Conservation (phyloP, 37 sponge, comb jelly and placozoan genomes). For the Ephydatia muelleri region DNA sequence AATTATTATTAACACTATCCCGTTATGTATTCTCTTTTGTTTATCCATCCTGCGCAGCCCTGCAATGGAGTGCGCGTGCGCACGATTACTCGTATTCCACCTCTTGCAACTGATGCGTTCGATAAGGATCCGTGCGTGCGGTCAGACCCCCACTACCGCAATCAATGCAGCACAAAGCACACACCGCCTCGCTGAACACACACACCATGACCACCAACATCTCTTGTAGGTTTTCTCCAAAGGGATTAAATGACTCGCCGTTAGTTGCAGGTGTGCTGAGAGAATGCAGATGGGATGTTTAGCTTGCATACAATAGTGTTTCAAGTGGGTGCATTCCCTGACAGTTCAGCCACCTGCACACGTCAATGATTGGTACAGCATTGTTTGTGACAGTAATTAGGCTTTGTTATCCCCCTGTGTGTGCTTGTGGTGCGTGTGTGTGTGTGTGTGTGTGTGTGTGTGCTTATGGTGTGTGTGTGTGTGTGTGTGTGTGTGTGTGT, state of each 20-base stretch:
- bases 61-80: too few species aligned
- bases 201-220: not conserved
- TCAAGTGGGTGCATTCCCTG: not conserved
- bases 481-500: too few species aligned
- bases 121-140: not conserved
- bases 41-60: too few species aligned
- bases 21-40: too few species aligned
- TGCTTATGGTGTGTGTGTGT: too few species aligned
- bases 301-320: not conserved
- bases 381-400: not conserved
- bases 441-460: too few species aligned
- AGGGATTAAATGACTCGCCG: not conserved
- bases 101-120: not conserved
- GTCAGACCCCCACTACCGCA: not conserved
- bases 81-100: not conserved
- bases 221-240: not conserved
- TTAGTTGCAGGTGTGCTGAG: not conserved
- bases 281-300: not conserved
- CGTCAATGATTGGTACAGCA: not conserved
- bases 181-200: not conserved
- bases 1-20: not conserved
- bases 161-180: not conserved
- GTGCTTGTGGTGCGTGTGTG: too few species aligned
- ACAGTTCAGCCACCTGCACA: not conserved
- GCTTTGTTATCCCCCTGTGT: too few species aligned